Evolutionary conservation across 2,113 vertebrate genomes (phyloP).

Genomic region (Natator depressus): DNA sequence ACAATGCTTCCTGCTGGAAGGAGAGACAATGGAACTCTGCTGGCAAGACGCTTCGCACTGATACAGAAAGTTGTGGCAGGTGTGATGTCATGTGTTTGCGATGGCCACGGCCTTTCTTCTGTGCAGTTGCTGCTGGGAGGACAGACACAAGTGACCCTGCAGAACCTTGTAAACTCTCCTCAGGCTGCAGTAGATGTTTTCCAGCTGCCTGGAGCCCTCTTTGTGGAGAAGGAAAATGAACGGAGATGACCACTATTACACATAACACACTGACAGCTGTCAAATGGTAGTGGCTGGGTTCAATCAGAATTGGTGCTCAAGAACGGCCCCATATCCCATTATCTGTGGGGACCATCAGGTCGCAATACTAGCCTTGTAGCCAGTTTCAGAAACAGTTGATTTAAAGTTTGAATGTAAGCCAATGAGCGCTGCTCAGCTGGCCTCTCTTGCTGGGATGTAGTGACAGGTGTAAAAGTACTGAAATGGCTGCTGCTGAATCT

Average conservation of each 20-base stretch:
- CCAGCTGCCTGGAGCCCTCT: too few relatives aligned
- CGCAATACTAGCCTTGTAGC: neutral
- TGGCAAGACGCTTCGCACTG: neutral
- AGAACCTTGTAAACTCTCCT: neutral
- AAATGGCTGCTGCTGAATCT: neutral
- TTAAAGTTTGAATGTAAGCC: neutral
- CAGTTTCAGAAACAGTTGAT: neutral
- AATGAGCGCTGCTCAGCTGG: neutral
- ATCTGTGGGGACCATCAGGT: neutral
- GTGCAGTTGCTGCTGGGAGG: neutral
- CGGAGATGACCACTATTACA: neutral
- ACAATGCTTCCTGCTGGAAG: neutral
- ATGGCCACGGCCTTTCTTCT: neutral
- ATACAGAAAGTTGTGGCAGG: neutral
- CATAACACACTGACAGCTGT: fast-evolving
- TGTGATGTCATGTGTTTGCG: too few relatives aligned
- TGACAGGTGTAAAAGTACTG: neutral
- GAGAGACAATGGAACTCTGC: neutral
- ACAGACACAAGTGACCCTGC: neutral
- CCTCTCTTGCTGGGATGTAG: neutral
- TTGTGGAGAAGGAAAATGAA: neutral
- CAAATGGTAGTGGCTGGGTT: neutral
- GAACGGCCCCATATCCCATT: neutral
- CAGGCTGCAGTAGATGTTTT: neutral
- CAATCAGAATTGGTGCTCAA: neutral